Evolutionary conservation across 2,797 vertebrate genomes (phyloP).

Genomic region (Poeciliopsis infans): DNA sequence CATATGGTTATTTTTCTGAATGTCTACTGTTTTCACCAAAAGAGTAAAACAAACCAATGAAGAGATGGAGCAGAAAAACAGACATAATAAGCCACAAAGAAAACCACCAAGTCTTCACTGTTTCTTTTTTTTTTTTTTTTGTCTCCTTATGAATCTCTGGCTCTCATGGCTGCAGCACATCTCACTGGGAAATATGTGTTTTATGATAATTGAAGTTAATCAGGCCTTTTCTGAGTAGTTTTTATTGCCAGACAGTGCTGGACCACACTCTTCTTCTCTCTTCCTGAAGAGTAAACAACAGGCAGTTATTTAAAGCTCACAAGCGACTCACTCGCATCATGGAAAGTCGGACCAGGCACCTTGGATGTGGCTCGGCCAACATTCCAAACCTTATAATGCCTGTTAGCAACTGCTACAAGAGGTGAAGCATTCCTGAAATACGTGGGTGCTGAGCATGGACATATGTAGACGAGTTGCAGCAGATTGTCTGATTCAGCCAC

Average conservation of each 20-base stretch:
- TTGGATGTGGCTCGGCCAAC: slow-evolving; percentile 66
- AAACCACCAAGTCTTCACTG: not conserved
- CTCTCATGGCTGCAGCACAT: not conserved
- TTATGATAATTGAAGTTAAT: slow-evolving; percentile 23
- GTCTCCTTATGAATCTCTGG: not conserved
- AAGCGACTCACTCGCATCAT: slow-evolving; percentile 77
- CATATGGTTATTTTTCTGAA: slow-evolving; percentile 43
- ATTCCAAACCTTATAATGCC: slow-evolving; percentile 66
- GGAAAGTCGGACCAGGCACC: slow-evolving; percentile 77
- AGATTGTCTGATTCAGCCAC: slow-evolving; percentile 29
- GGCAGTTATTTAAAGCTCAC: slow-evolving; percentile 77
- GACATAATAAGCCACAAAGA: not conserved
- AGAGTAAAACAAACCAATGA: slow-evolving; percentile 3
- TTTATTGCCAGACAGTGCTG: slow-evolving; percentile 27
- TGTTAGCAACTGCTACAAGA: slow-evolving; percentile 42
- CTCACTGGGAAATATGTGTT: slow-evolving; percentile 15
- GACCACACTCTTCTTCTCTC: slow-evolving; percentile 46
- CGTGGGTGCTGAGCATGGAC: slow-evolving; percentile 37
- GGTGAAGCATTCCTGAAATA: slow-evolving; percentile 50
- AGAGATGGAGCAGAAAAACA: not conserved
- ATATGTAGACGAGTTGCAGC: slow-evolving; percentile 31
- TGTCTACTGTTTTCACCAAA: slow-evolving; percentile 13
- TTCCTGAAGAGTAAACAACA: slow-evolving; percentile 71
- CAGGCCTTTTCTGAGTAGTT: slow-evolving; percentile 4
- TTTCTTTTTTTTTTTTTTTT: not conserved